Evolutionary conservation across 2,113 vertebrate genomes (phyloP).

Genomic region (Bufo bufo): DNA sequence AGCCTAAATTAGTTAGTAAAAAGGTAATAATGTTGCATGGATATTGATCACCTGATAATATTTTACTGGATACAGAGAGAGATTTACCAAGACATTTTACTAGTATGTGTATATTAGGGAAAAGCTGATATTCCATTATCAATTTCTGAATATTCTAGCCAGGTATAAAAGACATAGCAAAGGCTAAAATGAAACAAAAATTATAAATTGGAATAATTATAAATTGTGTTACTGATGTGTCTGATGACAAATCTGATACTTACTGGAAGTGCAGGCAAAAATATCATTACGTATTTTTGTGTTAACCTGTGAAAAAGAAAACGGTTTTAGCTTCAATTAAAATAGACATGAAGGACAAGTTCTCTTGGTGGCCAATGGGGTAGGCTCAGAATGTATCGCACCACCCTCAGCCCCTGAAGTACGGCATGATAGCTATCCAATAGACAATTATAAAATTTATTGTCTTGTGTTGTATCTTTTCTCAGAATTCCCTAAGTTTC

Average conservation of each 20-base stretch:
- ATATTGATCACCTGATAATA: too few relatives aligned
- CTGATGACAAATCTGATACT: constrained; percentile 68
- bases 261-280: constrained; percentile 91
- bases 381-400: too few relatives aligned
- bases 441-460: too few relatives aligned
- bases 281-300: constrained; percentile 82
- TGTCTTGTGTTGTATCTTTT: too few relatives aligned
- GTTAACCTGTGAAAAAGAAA: constrained; percentile 77
- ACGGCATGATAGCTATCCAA: too few relatives aligned
- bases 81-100: too few relatives aligned
- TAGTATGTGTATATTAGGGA: too few relatives aligned
- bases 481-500: too few relatives aligned
- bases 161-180: background rate
- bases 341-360: background rate
- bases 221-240: background rate
- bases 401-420: too few relatives aligned
- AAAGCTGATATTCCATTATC: background rate
- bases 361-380: background rate
- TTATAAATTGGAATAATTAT: background rate
- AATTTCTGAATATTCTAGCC: background rate
- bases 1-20: too few relatives aligned
- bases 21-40: too few relatives aligned
- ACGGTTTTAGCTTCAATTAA: background rate
- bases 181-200: background rate
- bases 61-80: too few relatives aligned